Base-by-base conservation (phyloP, 1,140 invertebrate species). In the Seison nebaliae region DNA sequence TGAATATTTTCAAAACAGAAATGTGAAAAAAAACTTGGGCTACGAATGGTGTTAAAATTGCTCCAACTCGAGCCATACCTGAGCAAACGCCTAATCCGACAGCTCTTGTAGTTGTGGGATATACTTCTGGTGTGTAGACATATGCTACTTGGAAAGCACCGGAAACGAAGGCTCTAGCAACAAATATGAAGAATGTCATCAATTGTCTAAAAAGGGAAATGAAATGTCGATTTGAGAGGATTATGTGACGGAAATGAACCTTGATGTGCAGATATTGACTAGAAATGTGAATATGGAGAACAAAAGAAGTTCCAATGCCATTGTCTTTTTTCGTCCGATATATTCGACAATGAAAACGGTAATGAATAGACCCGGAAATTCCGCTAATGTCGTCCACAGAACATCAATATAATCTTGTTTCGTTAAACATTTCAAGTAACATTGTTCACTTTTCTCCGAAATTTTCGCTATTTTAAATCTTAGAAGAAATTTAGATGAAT, bases 101-200 rank as follows among this genome's bases (percentile, higher is more conserved):
- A 20, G 76, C 73, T 44, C 79, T 55, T 43, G 83, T 65, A 28
- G 75, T 74, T 3, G 77, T 84, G 0, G 81, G 79, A 55, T 86
- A 86, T 31, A 83, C 75, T 66, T 86, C 80, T 16, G 80, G 78
- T 11, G 81, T 86, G 48, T 91, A 88, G 11, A 88, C 78, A 51
- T 91, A 88, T 0, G 77, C 76, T 11, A 77, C 78, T 66, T 84
- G 79, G 51, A 91, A 88, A 4, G 83, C 70, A 2, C 79, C 77
- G 19, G 78, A 79, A 43, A 88, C 81, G 36, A 88, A 74, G 4
- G 76, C 80, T 49, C 83, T 65, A 0, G 79, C 76, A 5, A 43
- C 18, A 7, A 39, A 33, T 17, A 33, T 17, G 19, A 36, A 33
- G n/a, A 35, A 12, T 19, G 19, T 35, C 16, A 43, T 43, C 9